phyloP scores from a whole-genome alignment of 2,113 vertebrate species.

The Morone saxatilis region DNA sequence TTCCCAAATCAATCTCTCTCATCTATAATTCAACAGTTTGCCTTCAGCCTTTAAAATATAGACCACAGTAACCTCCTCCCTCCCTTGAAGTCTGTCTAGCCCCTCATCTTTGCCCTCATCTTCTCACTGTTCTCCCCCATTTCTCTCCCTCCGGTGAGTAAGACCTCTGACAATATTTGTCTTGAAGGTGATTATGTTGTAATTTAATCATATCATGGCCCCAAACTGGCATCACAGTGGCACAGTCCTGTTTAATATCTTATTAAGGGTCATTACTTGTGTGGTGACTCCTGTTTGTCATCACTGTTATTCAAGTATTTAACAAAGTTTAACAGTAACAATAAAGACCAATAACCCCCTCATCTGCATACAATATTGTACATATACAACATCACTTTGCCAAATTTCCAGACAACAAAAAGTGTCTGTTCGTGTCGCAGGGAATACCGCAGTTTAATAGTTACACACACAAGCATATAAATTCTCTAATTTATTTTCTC shows the following conservation, averaged over 20 bases:
- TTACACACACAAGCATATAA: neutral
- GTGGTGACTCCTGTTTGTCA: neutral
- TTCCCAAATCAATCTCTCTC: constrained; percentile 80
- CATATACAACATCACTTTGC: neutral
- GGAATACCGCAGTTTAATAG: neutral
- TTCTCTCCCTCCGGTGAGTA: constrained; percentile 39
- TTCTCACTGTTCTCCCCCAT: constrained; percentile 15
- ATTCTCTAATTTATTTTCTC: neutral
- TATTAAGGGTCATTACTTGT: constrained; percentile 13
- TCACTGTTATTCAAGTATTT: constrained; percentile 28
- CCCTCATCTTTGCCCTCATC: constrained; percentile 41
- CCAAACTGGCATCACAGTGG: constrained; percentile 26
- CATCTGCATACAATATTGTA: neutral
- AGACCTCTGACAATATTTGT: constrained; percentile 49
- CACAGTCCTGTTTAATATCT: constrained; percentile 3
- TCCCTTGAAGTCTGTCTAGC: constrained; percentile 52
- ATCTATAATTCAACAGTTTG: constrained; percentile 84
- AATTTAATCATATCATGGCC: constrained; percentile 42
- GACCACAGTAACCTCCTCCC: constrained; percentile 75
- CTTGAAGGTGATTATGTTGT: constrained; percentile 56
- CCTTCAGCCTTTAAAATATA: constrained; percentile 82
- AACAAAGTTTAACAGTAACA: constrained; percentile 5
- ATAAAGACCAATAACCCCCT: constrained; percentile 11
- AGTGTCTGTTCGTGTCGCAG: neutral
- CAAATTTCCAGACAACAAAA: neutral